Percentiles rank a stretch among this genome's conserved stretches.
Evolutionary conservation across 1,140 invertebrate species (phyloP).

Genomic region (Tetraneura akinire): DNA sequence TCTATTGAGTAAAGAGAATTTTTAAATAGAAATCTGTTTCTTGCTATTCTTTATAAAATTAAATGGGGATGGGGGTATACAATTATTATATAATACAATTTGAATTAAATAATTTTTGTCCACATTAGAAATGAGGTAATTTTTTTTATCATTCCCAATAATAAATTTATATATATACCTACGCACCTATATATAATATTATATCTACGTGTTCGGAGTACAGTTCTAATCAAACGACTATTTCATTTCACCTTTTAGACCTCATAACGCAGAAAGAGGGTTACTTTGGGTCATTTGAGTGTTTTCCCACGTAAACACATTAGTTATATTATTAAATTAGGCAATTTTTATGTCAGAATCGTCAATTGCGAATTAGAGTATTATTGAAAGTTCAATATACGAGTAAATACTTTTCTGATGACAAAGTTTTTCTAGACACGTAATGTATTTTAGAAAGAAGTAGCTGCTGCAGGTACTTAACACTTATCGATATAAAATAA

Average conservation of each 20-base stretch:
- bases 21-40: slow-evolving; percentile 1
- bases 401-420: neutral
- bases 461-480: too few species aligned
- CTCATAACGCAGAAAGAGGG: neutral
- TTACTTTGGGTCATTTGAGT: slow-evolving; percentile 17
- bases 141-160: neutral
- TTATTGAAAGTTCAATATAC: neutral
- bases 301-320: slow-evolving; percentile 9
- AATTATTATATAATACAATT: neutral
- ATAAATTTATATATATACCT: neutral
- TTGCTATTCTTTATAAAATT: neutral
- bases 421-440: slow-evolving; percentile 7
- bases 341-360: neutral
- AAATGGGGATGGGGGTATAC: too few species aligned
- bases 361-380: neutral
- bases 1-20: neutral
- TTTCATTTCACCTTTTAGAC: neutral
- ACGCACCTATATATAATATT: too few species aligned
- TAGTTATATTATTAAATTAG: slow-evolving; percentile 15
- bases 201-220: neutral
- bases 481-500: too few species aligned
- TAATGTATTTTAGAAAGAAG: neutral
- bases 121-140: neutral
- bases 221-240: neutral
- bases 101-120: neutral